Evolutionary conservation across 2,113 vertebrate species (phyloP), one percentile per base, ranked within the genome.

Genomic region (Pelmatolapia mariae): DNA sequence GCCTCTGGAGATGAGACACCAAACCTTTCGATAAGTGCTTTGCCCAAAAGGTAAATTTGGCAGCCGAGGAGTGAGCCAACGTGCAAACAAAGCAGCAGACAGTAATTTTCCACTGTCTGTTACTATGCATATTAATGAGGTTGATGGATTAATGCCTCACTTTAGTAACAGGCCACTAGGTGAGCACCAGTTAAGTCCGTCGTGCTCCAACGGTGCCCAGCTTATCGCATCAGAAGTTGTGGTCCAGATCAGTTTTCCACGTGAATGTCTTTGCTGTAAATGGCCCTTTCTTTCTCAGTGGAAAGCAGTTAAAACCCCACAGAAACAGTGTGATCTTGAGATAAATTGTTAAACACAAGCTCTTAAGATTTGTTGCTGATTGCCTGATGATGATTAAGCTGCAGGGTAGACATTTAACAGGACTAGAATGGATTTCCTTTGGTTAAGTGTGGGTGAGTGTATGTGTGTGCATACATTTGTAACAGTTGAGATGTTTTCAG

Each of bases 81-180:
- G 83, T 57, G 87, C 87, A 90, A 91, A 91, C 89, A 94, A 92
- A 91, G 81, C 54, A 80, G 87, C 91, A 84, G 80, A 88, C 92
- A 90, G 88, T 87, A 38, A 90, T 93, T 94, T 93, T 88, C 89
- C 81, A 76, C 87, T 50, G 91, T 84, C 86, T 92, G 86, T 90
- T 86, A 76, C 86, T 50, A 10, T 94, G 93, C 93, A 95, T 96
- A 93, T 90, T 94, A 95, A 94, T 92, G 91, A 95, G 68, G 76
- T 86, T 83, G 88, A 93, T 92, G 90, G 90, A 93, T 95, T 86
- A 93, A 91, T 87, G 91, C 82, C 36, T 92, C 84, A 57, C 86
- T 92, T 89, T 38, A 54, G 82, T 94, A 93, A 94, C 84, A 52
- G 88, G 82, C 89, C 78, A 80, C 83, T 85, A 76, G 31, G 85